Conservation (phyloP, 1,140 invertebrate genomes). For the Bombus haemorrhoidalis region DNA sequence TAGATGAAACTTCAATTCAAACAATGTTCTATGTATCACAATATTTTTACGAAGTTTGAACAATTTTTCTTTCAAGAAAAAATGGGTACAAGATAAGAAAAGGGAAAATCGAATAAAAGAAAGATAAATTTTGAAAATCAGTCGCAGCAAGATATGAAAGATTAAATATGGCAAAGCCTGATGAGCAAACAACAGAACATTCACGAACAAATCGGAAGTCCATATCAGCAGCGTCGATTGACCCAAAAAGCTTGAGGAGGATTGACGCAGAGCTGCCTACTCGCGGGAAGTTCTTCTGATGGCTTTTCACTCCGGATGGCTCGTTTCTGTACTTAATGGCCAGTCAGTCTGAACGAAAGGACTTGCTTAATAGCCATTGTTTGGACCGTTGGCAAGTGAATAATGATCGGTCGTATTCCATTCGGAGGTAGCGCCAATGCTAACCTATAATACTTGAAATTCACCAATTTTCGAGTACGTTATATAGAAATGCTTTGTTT, state of each 20-base stretch:
- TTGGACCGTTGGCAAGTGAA: constrained; percentile 41
- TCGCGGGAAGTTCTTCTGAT: constrained; percentile 27
- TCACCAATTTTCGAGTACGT: not conserved
- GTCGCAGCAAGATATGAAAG: not conserved
- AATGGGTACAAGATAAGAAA: not conserved
- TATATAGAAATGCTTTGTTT: not conserved
- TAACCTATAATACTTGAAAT: not conserved
- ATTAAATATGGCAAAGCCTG: not conserved
- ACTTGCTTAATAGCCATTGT: constrained; percentile 47
- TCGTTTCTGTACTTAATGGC: constrained; percentile 56
- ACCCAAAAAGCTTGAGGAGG: constrained; percentile 43
- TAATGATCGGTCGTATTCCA: constrained; percentile 34
- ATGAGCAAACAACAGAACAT: constrained; percentile 18
- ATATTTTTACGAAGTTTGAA: not conserved
- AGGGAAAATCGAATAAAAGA: not conserved
- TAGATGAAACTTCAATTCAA: not conserved
- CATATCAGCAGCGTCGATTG: constrained; percentile 27
- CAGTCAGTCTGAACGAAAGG: constrained; percentile 36
- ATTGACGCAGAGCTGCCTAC: constrained; percentile 23
- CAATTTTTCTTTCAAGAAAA: not conserved
- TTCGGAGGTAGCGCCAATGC: not conserved
- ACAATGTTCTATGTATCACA: not conserved
- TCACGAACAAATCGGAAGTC: not conserved
- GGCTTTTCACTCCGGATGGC: constrained; percentile 52
- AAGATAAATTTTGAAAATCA: too few species aligned